Conservation (phyloP, 2,888 invertebrate species). For the Hirtodrosophila histrioides region DNA sequence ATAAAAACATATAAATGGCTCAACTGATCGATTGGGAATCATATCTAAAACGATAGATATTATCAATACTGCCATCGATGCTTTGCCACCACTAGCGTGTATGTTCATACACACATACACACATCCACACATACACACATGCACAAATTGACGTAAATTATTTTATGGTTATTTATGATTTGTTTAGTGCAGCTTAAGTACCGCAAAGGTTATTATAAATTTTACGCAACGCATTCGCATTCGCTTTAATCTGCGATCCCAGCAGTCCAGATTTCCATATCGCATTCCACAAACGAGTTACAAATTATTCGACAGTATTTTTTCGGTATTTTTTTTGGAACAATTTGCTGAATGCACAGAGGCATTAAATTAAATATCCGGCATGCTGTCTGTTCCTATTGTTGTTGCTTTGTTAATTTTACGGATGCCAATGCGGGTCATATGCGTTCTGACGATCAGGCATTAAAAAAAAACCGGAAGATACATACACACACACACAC, state of each 20-base stretch:
- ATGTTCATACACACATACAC: too few relatives aligned
- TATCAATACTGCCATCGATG: too few relatives aligned
- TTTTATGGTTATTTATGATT: constrained; percentile 69
- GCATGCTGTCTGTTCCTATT: constrained; percentile 49
- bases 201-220: constrained; percentile 13
- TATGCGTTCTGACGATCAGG: constrained; percentile 55
- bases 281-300: constrained; percentile 6
- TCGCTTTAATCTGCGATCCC: constrained; percentile 30
- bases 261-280: constrained; percentile 12
- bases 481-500: constrained; percentile 29
- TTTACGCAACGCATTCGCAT: constrained; percentile 14
- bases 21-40: too few relatives aligned
- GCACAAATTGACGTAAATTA: constrained; percentile 37
- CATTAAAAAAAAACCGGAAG: constrained; percentile 56
- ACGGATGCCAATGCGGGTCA: constrained; percentile 70
- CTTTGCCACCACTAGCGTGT: too few relatives aligned
- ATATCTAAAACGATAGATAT: too few relatives aligned
- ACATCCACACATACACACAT: neutral
- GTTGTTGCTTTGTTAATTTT: constrained; percentile 52
- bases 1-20: too few relatives aligned
- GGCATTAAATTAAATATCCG: constrained; percentile 75
- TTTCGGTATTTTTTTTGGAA: constrained; percentile 3
- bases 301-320: too few relatives aligned
- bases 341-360: constrained; percentile 18
- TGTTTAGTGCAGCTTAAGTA: constrained; percentile 50